These are phyloP conservation scores for Mormyrus proboscirostris DNA, from an alignment of 2,797 vertebrate genomes.

Conservation along the genomic window DNA sequence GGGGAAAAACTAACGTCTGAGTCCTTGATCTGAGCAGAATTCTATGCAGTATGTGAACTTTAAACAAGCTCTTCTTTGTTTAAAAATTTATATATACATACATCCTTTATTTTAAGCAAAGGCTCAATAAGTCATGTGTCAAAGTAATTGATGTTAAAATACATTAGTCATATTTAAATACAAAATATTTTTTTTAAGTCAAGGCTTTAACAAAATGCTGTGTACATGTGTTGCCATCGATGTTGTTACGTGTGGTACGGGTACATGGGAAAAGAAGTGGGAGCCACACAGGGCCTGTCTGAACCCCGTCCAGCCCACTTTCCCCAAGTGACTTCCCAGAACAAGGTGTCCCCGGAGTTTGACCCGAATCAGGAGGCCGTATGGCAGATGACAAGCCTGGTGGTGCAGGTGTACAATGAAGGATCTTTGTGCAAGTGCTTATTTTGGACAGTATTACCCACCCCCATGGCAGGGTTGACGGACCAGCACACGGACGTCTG, in stretches of 20 bases:
- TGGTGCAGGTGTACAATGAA: neutral
- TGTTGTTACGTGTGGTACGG: neutral
- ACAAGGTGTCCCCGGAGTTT: neutral
- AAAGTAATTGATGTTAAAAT: constrained; percentile 19
- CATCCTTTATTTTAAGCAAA: constrained; percentile 8
- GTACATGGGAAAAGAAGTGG: neutral
- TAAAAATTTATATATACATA: constrained; percentile 11
- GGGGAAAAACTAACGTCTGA: neutral
- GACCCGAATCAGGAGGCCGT: neutral
- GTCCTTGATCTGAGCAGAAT: constrained; percentile 15
- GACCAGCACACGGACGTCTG: neutral
- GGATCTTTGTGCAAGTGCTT: neutral
- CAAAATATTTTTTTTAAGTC: neutral
- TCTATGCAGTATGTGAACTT: constrained; percentile 11
- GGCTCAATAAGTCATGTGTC: constrained; percentile 13
- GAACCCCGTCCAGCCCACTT: neutral
- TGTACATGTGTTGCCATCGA: constrained; percentile 2
- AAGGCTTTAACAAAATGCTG: neutral
- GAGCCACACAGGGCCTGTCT: neutral
- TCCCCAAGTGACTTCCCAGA: neutral
- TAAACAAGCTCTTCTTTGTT: constrained; percentile 4
- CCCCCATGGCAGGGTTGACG: neutral
- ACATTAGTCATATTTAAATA: constrained; percentile 6
- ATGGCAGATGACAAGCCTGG: neutral
- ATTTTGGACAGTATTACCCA: constrained; percentile 15